Conservation (phyloP, 2,888 invertebrate species). For the Crematogaster levior region DNA sequence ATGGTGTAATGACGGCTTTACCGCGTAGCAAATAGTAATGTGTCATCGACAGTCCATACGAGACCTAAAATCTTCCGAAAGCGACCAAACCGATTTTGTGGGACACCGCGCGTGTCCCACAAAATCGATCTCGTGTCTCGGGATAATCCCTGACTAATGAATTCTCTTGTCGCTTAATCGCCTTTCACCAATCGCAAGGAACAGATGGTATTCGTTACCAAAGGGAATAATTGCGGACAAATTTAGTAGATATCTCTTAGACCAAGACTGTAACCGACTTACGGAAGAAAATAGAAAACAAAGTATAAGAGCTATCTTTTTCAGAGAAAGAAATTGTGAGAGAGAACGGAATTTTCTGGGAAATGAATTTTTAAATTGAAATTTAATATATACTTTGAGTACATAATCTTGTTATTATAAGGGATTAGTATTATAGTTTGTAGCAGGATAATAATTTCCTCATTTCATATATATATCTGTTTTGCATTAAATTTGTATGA, state of each 20-base stretch:
- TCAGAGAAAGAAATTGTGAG: background rate
- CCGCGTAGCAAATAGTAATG: conserved; percentile 56
- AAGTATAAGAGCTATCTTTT: background rate
- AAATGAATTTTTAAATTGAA: conserved; percentile 13
- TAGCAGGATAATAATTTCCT: background rate
- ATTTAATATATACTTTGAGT: conserved; percentile 20
- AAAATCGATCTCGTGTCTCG: too few relatives aligned
- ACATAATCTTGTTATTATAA: background rate
- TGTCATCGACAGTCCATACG: conserved; percentile 57
- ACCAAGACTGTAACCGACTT: background rate
- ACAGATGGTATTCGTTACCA: conserved; percentile 66
- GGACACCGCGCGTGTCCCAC: conserved; percentile 42
- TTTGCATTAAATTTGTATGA: background rate
- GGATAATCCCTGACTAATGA: conserved; percentile 67
- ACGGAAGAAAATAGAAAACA: background rate
- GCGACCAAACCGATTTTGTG: conserved; percentile 49
- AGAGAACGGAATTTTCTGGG: background rate
- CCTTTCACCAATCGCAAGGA: conserved; percentile 56
- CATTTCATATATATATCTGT: background rate
- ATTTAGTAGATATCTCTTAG: background rate
- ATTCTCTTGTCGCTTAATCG: conserved; percentile 70
- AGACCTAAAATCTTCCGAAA: conserved; percentile 36
- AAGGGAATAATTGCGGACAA: conserved; percentile 53
- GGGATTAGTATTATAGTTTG: too few relatives aligned
- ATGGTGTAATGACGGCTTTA: conserved; percentile 39